These are phyloP conservation scores for Lagria hirta DNA, from an alignment of 2,888 invertebrate species.

Conservation along the genomic window DNA sequence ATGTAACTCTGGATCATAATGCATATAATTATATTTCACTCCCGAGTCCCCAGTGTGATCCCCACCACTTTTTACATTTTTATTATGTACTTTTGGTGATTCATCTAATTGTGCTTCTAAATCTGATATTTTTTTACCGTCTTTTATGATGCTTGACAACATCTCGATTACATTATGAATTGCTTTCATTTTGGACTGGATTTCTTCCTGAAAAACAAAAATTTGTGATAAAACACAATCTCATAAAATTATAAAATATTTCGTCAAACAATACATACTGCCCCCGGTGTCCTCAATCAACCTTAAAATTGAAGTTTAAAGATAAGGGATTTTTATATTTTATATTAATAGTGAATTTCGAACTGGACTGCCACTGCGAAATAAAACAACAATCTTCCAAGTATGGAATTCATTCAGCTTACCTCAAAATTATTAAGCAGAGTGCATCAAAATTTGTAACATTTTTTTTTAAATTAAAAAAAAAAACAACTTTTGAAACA, in stretches of 20 bases:
- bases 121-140: conserved; percentile 59
- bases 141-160: conserved; percentile 82
- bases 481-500: not conserved
- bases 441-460: conserved; percentile 17
- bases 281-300: conserved; percentile 26
- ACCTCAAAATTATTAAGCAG: not conserved
- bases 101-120: conserved; percentile 43
- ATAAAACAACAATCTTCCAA: conserved; percentile 41
- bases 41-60: conserved; percentile 37
- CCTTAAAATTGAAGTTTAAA: conserved; percentile 35
- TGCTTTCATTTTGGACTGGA: conserved; percentile 77
- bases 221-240: too few relatives aligned
- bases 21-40: conserved; percentile 71
- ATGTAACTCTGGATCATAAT: conserved; percentile 87
- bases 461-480: conserved; percentile 4
- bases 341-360: too few relatives aligned
- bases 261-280: conserved; percentile 46
- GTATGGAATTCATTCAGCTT: conserved; percentile 2
- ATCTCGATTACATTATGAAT: conserved; percentile 87
- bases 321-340: too few relatives aligned
- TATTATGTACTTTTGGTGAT: conserved; percentile 42
- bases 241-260: conserved; percentile 8
- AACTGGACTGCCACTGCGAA: conserved; percentile 42
- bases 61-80: conserved; percentile 41
- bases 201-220: conserved; percentile 65